Evolutionary conservation across 2,113 vertebrate species (phyloP), one percentile per base, ranked within the genome.

Genomic region (Nothocercus julius): DNA sequence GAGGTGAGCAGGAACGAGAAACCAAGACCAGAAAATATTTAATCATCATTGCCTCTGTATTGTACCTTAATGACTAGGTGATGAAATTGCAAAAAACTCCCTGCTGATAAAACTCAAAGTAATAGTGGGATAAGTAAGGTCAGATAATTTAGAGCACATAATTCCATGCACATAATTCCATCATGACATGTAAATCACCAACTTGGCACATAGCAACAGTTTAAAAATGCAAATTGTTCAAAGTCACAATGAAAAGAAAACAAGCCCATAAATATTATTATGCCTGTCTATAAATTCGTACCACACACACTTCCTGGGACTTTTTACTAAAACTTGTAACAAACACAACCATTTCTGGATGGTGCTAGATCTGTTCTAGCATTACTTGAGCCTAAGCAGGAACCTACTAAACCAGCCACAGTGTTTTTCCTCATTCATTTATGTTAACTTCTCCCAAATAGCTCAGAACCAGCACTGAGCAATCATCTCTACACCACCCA

Each of bases 21-120:
- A 44, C 58, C 20, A 72, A 87, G 47, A 89, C 82, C 9, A 86
- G 30, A 77, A 77, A 49, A 87, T 32, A 66, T 5, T 85, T 74
- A 90, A 83, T 20, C 28, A 84, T 79, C 32, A 8, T 2, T 49
- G n/a, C 25, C 36, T 73, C 47, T 69, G 28, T 30, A 74, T 49
- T 49, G 20, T 73, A 68, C 51, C 77, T 90, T n/a, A 83, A 85
- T 4, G 0, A 87, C 25, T 66, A n/a, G 49, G 42, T 4, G 54
- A 73, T 80, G 89, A 85, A 94, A 73, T 0, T 82, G 82, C 38
- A 62, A 64, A 85, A 80, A 58, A 85, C 67, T 87, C 47, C 40
- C 54, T 42, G 16, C 63, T 88, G 79, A 94, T 95, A 93, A 94
- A 90, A 80, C 79, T 56, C 53, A 76, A 94, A 91, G 70, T 66